Conservation (phyloP, 2,113 vertebrate species). For the Marmota monax region DNA sequence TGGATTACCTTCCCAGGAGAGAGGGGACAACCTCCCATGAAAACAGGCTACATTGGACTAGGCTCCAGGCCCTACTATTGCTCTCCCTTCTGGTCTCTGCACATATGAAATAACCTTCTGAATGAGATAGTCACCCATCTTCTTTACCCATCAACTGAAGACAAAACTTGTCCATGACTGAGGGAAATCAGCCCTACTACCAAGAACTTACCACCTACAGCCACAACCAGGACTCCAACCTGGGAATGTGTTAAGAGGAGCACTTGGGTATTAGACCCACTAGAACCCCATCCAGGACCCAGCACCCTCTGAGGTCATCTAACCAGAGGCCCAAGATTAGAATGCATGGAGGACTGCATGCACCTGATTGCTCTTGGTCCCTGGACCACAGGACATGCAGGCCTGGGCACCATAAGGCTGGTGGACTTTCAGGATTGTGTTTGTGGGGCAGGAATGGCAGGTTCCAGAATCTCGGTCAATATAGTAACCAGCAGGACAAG, state of each 20-base stretch:
- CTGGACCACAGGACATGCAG: constrained; percentile 93
- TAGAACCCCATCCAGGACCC: not conserved
- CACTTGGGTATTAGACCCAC: not conserved
- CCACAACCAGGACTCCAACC: not conserved
- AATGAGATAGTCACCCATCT: not conserved
- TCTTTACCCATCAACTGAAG: not conserved
- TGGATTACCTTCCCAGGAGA: not conserved
- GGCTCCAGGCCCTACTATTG: not conserved
- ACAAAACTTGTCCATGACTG: not conserved
- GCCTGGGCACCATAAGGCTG: constrained; percentile 89
- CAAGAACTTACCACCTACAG: not conserved
- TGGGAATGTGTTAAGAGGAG: too few relatives aligned
- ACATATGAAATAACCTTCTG: not conserved
- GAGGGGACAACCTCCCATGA: not conserved
- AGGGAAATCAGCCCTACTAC: not conserved
- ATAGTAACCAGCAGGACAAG: constrained; percentile 92
- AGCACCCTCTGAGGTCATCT: not conserved
- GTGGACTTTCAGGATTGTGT: constrained; percentile 90
- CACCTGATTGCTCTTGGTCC: constrained; percentile 93
- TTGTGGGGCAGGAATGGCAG: constrained; percentile 91
- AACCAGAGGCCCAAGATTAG: not conserved
- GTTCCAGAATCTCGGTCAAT: constrained; percentile 88
- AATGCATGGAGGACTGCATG: not conserved
- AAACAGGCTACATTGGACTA: not conserved
- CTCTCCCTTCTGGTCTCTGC: not conserved